phyloP scores from a whole-genome alignment of 2,113 vertebrate genomes.

The Sorex fumeus region DNA sequence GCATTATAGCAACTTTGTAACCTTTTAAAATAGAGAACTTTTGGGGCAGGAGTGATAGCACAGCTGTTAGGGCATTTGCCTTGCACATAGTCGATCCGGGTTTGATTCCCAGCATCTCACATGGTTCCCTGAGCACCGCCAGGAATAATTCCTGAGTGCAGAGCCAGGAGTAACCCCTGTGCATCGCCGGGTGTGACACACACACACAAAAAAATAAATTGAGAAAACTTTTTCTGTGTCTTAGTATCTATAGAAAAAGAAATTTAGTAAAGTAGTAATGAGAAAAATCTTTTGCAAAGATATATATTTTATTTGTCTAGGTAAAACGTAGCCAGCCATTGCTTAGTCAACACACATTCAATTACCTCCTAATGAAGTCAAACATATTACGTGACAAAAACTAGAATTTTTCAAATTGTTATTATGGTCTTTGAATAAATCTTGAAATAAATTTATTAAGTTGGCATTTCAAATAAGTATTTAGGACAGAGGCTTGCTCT shows the following conservation, averaged over 20 bases:
- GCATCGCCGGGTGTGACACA: too few species aligned
- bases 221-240: not conserved
- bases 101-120: too few species aligned
- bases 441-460: conserved; percentile 43
- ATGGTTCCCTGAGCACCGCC: too few species aligned
- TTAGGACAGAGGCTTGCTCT: not conserved
- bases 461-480: conserved; percentile 28
- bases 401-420: not conserved
- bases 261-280: conserved; percentile 26
- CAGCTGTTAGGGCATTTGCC: too few species aligned
- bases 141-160: too few species aligned
- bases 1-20: not conserved
- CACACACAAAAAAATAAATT: too few species aligned
- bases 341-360: conserved; percentile 16
- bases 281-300: conserved; percentile 36
- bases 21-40: not conserved
- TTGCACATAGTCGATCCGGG: too few species aligned
- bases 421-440: not conserved
- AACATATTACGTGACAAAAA: conserved; percentile 45
- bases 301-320: conserved; percentile 7
- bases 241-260: not conserved
- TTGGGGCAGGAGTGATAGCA: too few species aligned
- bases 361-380: conserved; percentile 32
- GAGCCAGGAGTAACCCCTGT: too few species aligned
- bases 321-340: conserved; percentile 54